Evolutionary conservation across 2,113 vertebrate genomes (phyloP).

Genomic region (Thunnus thynnus): DNA sequence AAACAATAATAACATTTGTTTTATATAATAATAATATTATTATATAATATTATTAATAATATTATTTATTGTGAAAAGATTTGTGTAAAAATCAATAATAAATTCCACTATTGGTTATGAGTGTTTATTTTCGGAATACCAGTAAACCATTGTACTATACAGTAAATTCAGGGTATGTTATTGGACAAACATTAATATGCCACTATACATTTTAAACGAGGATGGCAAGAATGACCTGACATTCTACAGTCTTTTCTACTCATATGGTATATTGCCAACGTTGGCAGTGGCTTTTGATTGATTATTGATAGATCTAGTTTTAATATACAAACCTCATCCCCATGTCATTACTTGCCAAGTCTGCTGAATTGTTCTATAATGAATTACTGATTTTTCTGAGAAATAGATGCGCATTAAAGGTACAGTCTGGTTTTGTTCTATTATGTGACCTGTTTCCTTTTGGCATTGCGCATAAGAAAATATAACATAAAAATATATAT

Average conservation of each 20-base stretch:
- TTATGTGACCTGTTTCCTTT: constrained; percentile 43
- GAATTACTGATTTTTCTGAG: constrained; percentile 32
- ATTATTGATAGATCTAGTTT: constrained; percentile 57
- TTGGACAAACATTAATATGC: constrained; percentile 47
- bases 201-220: constrained; percentile 53
- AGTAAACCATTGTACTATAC: constrained; percentile 57
- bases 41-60: no score
- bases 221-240: constrained; percentile 29
- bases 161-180: constrained; percentile 73
- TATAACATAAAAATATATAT: constrained; percentile 51
- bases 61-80: constrained; percentile 66
- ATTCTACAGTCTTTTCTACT: constrained; percentile 45
- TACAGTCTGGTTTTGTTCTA: constrained; percentile 31
- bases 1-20: constrained; percentile 63
- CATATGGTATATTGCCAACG: constrained; percentile 39
- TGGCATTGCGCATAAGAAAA: constrained; percentile 52
- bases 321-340: constrained; percentile 37
- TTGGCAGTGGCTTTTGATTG: constrained; percentile 42
- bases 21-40: constrained; percentile 11
- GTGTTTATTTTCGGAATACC: constrained; percentile 61
- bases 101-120: constrained; percentile 47
- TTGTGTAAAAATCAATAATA: constrained; percentile 57
- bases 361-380: constrained; percentile 25
- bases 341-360: constrained; percentile 25
- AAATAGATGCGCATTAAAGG: constrained; percentile 4